These are phyloP conservation scores for Cephonodes hylas DNA, from an alignment of 2,888 invertebrate genomes.

Conservation along the genomic window DNA sequence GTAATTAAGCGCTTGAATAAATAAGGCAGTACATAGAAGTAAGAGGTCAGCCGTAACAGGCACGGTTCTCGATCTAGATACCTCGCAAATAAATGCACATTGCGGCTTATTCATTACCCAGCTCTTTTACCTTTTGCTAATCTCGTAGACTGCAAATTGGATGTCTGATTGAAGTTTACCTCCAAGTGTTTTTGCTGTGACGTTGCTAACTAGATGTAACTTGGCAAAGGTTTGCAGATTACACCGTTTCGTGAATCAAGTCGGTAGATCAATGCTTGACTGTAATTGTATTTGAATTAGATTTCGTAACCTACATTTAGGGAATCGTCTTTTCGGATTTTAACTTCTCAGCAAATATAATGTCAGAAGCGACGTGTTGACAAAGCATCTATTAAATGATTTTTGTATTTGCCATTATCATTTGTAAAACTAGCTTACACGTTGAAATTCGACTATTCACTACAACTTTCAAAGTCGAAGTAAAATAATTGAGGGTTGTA, in stretches of 20 bases:
- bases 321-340: no score
- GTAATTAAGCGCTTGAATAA: slow-evolving; percentile 37
- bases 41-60: slow-evolving; percentile 7
- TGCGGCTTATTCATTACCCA: slow-evolving; percentile 9
- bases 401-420: no score
- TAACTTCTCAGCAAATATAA: no score
- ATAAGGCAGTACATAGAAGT: neutral
- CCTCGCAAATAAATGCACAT: slow-evolving; percentile 7
- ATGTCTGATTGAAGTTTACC: neutral
- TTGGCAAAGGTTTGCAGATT: neutral
- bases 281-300: no score
- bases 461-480: neutral
- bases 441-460: no score
- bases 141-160: slow-evolving; percentile 2
- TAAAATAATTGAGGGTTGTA: neutral
- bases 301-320: no score
- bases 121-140: slow-evolving; percentile 2
- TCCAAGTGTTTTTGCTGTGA: neutral
- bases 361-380: no score
- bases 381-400: no score
- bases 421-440: no score
- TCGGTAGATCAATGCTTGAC: no score
- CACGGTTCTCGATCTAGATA: neutral
- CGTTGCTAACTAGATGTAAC: no score
- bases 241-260: neutral